Conservation (phyloP, 2,888 invertebrate genomes). For the Autographa gamma region DNA sequence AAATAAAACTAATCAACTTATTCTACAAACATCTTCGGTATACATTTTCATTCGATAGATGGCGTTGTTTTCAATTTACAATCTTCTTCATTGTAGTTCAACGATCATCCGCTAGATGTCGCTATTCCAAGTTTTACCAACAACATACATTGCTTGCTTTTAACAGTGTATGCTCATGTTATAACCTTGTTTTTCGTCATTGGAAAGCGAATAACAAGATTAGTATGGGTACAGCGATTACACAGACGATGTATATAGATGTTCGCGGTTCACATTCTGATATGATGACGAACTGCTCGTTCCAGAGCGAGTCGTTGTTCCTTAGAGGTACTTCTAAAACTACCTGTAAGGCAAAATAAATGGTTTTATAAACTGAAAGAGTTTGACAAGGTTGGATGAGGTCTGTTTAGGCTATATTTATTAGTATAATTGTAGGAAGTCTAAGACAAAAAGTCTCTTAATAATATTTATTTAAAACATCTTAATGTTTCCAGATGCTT, state of each 20-base stretch:
- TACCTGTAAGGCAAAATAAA: slow-evolving; percentile 75
- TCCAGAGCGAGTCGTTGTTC: slow-evolving; percentile 91
- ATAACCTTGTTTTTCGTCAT: slow-evolving; percentile 69
- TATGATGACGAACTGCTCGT: slow-evolving; percentile 92
- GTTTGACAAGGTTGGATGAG: too few species aligned
- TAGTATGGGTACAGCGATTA: slow-evolving; percentile 92
- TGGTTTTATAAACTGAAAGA: not conserved
- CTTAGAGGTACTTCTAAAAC: slow-evolving; percentile 91
- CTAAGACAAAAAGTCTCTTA: too few species aligned
- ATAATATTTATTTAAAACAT: too few species aligned
- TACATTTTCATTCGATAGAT: not conserved
- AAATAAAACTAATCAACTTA: not conserved
- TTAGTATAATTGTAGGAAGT: too few species aligned
- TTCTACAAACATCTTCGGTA: not conserved
- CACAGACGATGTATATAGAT: slow-evolving; percentile 91
- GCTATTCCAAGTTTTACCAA: not conserved
- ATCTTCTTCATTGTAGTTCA: not conserved
- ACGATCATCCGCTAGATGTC: slow-evolving; percentile 14
- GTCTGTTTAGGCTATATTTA: too few species aligned
- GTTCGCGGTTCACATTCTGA: slow-evolving; percentile 93
- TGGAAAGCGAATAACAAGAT: slow-evolving; percentile 93
- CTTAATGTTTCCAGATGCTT: too few species aligned
- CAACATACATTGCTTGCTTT: not conserved
- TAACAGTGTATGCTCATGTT: not conserved
- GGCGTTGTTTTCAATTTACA: not conserved